Evolutionary conservation across 2,797 vertebrate species (phyloP).

Genomic region (Sebastiscus tertius): DNA sequence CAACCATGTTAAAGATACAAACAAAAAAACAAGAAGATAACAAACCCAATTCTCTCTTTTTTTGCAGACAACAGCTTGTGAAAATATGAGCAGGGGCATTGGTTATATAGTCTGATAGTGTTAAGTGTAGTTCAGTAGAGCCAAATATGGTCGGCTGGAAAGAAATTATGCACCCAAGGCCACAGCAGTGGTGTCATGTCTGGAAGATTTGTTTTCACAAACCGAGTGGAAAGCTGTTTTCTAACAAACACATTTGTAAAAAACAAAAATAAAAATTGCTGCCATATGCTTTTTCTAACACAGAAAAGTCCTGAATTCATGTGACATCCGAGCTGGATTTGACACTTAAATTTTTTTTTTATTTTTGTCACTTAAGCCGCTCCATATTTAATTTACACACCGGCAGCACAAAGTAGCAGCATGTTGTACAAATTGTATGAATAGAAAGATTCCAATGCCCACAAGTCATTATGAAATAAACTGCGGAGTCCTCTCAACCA

Average conservation of each 20-base stretch:
- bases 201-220: constrained; percentile 6
- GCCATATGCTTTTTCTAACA: not conserved
- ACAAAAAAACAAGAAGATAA: not conserved
- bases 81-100: not conserved
- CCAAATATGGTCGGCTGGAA: not conserved
- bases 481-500: constrained; percentile 10
- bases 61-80: not conserved
- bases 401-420: not conserved
- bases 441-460: constrained; percentile 3
- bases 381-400: not conserved
- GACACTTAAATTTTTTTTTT: not conserved
- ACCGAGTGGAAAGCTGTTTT: not conserved
- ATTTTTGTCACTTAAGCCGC: not conserved
- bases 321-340: not conserved
- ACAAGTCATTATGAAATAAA: constrained; percentile 27
- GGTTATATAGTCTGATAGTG: not conserved
- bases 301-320: not conserved
- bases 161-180: constrained; percentile 4
- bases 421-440: not conserved
- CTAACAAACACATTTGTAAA: not conserved
- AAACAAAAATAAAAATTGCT: not conserved
- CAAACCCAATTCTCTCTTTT: not conserved
- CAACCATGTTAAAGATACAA: not conserved
- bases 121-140: not conserved
- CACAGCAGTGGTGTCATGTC: not conserved